Evolutionary conservation across 2,113 vertebrate species (phyloP).

Genomic region (Mesitornis unicolor): DNA sequence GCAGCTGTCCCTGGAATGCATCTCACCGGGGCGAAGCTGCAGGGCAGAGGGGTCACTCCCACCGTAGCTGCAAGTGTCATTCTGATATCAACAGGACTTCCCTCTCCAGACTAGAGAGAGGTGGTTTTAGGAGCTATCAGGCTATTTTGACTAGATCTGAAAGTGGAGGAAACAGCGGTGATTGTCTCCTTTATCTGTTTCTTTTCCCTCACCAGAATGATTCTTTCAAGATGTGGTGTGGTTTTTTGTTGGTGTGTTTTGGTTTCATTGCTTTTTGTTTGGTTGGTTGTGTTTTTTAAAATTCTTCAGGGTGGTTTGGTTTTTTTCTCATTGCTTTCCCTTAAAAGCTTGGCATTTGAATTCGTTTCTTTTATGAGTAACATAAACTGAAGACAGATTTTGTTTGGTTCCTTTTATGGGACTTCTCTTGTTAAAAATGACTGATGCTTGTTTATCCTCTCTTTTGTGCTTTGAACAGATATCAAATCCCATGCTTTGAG

Average conservation of each 20-base stretch:
- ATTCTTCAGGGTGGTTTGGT: not conserved
- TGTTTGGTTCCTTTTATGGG: constrained; percentile 17
- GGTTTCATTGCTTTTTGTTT: not conserved
- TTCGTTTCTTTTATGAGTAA: constrained; percentile 1
- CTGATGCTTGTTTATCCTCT: constrained; percentile 50
- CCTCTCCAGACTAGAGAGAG: not conserved
- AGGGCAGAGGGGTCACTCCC: not conserved
- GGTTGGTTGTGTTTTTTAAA: no score
- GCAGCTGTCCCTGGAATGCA: not conserved
- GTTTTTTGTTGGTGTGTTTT: not conserved
- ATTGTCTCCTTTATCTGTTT: not conserved
- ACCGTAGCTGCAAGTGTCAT: not conserved
- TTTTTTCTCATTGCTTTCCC: not conserved
- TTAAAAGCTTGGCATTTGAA: not conserved
- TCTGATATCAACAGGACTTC: not conserved
- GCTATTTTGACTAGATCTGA: not conserved
- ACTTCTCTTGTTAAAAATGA: constrained; percentile 62
- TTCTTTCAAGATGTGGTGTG: not conserved
- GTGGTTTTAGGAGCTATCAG: not conserved
- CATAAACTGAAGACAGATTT: constrained; percentile 17
- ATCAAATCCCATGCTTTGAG: constrained; percentile 1
- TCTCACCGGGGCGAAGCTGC: not conserved
- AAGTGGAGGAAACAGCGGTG: not conserved
- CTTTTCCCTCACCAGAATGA: not conserved
- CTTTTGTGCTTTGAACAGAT: constrained; percentile 22